Base-by-base conservation (phyloP, 2,113 vertebrate species). In the Dicaeum eximium region DNA sequence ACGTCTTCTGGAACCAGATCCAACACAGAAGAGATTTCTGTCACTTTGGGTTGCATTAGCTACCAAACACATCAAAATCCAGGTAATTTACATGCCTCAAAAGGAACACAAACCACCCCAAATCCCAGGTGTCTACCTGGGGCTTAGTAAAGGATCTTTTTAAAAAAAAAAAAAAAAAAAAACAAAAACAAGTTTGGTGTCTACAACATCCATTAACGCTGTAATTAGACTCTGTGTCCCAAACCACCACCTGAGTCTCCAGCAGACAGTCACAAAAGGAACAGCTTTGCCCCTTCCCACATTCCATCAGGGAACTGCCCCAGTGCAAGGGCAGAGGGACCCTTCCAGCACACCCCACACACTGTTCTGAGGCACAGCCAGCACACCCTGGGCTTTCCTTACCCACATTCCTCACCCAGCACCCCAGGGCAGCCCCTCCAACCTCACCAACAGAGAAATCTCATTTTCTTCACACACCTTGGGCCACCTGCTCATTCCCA, bases 401-500 rank as follows among this genome's bases (percentile, higher is more conserved):
- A 25, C 15, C 48, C 80, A 64, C 57, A 11, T 7, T 47, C 58
- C 65, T 57, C 47, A 25, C 37, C 66, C 25, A 44, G 7, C 28
- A n/a, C 15, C 24, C 56, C 44, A 11, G 45, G 27, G 28, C 42
- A 84, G 78, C 56, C 73, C 60, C 56, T 79, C 20, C 81, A 53
- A 2, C 57, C 62, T 40, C 86, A 44, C 22, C 54, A 11, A 7
- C 57, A 80, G 4, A 5, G 13, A 72, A 75, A 87, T 2, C 15
- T 18, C 3, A 0, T 51, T 57, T 75, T 57, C 62, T 72, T 65
- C 8, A 47, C 7, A 1, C 4, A 1, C 14, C 30, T 14, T 20
- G 21, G 35, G 28, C 31, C 33, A 24, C 62, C 42, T 17, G 22
- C 62, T 75, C 40, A 10, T 75, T 62, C 31, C 19, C 22, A n/a